Evolutionary conservation across 2,888 invertebrate genomes (phyloP), one percentile per base, ranked within the genome.

Genomic region (Dasysyrphus albostriatus): DNA sequence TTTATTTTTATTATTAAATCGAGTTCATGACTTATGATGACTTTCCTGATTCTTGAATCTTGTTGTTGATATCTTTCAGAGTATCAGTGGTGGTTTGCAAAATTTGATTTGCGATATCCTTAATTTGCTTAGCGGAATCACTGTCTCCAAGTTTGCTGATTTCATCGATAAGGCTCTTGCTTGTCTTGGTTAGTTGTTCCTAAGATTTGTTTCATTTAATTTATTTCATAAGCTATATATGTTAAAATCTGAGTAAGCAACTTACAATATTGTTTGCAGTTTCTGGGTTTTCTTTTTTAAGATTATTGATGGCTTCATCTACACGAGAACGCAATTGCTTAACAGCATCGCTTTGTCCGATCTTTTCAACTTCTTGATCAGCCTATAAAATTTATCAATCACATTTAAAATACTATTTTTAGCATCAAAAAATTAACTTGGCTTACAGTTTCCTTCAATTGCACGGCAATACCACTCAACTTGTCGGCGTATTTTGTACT

Each of bases 221-320:
- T 49, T 4, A 19, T n/a, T 14, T 59, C n/a, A 7, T 10, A 12
- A n/a, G 8, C 14, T 37, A 6, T 44, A 16, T 49, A 19, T 51
- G 8, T 3, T 14, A 42, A 42, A 14, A 2, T 1, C 2, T n/a
- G 44, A 14, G 9, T 32, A 19, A 5, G 37, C 9, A 54, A 59
- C 78, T 75, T 83, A 87, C 83, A 59, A 83, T 14, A 65, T 75
- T 87, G 9, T 77, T 78, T 7, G 82, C 67, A 63, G 56, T 67
- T n/a, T 54, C 61, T 72, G 87, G 87, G 19, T 87, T 83, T 12
- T 87, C 78, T 49, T 78, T 75, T 61, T 79, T 87, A 34, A 87
- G 34, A 6, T 65, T 58, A 5, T 19, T 12, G 12, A 87, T 72
- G 7, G 87, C 83, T 65, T 83, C 83, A 56, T 87, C 78, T 29